Conservation (phyloP, 2,113 vertebrate genomes). For the Suncus etruscus region DNA sequence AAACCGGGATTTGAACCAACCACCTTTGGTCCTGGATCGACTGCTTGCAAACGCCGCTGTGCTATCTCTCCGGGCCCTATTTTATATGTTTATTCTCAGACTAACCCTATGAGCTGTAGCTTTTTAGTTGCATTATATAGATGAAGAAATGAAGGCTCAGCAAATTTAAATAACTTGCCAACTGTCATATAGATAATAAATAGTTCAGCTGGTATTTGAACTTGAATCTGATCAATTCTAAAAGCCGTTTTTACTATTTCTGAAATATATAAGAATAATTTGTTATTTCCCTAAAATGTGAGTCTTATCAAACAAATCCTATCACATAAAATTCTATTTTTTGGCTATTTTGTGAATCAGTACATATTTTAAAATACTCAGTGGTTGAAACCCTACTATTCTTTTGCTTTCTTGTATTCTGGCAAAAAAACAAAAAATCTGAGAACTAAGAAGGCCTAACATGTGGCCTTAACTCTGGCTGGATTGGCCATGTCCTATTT, state of each 20-base stretch:
- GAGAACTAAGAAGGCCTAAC: constrained; percentile 6
- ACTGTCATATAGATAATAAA: background rate
- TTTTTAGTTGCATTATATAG: constrained; percentile 32
- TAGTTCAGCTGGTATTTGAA: constrained; percentile 46
- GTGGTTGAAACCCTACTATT: background rate
- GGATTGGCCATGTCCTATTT: background rate
- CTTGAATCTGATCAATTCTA: constrained; percentile 7
- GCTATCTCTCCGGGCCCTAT: too few species aligned
- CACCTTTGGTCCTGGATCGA: too few species aligned
- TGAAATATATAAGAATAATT: constrained; percentile 33
- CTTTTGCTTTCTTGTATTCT: background rate
- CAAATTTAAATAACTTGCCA: constrained; percentile 29
- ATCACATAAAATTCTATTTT: background rate
- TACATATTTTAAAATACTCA: constrained; percentile 41
- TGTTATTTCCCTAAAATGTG: constrained; percentile 45
- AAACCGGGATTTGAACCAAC: too few species aligned
- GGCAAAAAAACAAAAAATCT: background rate
- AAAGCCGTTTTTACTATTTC: constrained; percentile 47
- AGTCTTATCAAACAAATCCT: constrained; percentile 44
- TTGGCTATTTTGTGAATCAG: background rate
- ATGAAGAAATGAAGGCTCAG: constrained; percentile 37
- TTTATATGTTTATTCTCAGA: constrained; percentile 51
- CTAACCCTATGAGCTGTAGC: background rate
- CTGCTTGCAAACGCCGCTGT: too few species aligned
- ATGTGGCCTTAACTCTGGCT: constrained; percentile 9